These are phyloP conservation scores for Halisarca cf. caerulea DNA, from an alignment of 37 sponge, comb jelly and placozoan species.

Conservation along the genomic window DNA sequence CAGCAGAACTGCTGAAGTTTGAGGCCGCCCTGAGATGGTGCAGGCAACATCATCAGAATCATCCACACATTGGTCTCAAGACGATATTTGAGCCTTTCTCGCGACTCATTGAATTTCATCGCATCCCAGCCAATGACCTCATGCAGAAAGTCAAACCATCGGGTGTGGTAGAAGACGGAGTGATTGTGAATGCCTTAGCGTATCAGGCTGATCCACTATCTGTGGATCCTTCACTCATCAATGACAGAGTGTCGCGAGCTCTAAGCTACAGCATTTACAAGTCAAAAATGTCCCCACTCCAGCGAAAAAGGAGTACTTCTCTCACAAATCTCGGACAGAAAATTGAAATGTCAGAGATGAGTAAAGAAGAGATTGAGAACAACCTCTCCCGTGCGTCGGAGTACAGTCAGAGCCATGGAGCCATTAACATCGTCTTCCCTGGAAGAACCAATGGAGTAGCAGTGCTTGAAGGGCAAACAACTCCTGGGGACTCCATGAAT, in stretches of 20 bases:
- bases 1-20: slow-evolving; percentile 79
- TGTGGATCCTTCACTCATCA: slow-evolving; percentile 43
- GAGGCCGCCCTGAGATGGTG: slow-evolving; percentile 82
- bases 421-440: not conserved
- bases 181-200: slow-evolving; percentile 90
- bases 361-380: not conserved
- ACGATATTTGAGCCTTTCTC: slow-evolving; percentile 83
- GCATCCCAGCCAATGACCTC: slow-evolving; percentile 80
- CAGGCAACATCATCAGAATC: slow-evolving; percentile 21
- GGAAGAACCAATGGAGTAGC: not conserved
- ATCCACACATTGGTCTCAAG: slow-evolving; percentile 35
- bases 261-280: slow-evolving; percentile 15
- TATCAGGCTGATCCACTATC: slow-evolving; percentile 91
- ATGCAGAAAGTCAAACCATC: slow-evolving; percentile 88
- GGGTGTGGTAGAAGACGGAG: slow-evolving; percentile 68
- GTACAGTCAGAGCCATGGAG: not conserved
- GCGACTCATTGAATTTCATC: slow-evolving; percentile 72
- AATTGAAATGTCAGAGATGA: not conserved
- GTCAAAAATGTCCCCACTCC: not conserved
- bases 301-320: not conserved
- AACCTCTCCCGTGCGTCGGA: not conserved
- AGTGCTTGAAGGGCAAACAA: not conserved
- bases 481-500: not conserved
- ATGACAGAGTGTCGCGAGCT: not conserved
- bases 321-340: slow-evolving; percentile 1